Base-by-base conservation (phyloP, 2,113 vertebrate species). In the Osmerus eperlanus region DNA sequence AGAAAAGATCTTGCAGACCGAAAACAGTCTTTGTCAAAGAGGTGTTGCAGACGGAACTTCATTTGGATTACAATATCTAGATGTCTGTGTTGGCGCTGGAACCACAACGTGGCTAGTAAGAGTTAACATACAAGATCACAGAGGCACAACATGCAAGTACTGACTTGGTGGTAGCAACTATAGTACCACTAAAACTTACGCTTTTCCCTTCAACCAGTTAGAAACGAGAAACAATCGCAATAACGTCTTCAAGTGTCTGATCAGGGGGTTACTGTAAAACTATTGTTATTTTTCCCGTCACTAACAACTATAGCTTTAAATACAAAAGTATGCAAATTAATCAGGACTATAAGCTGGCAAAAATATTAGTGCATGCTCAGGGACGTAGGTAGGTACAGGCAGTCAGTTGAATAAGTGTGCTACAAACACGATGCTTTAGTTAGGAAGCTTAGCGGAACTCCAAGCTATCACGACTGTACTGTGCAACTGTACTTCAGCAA, bases 321-420 rank as follows among this genome's bases (percentile, higher is more conserved):
- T 65, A 53, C 23, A 0, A 76, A 60, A 23, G 55, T 41, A 47
- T 21, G 55, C 4, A 65, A 65, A 65, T 6, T 23, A 65, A 61
- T 56, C 5, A 47, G 8, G 29, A 2, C 0, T 54, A 63, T 29
- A 4, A 14, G 3, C 15, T 29, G 28, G 25, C 4, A 2, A 63
- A 60, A 28, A 54, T 41, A 25, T 83, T 75, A 73, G 62, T 0
- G 7, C 62, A 72, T 84, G 73, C 67, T 47, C 53, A 8, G 55
- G 16, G 73, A 28, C 14, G 16, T 52, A 16, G 23, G 12, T 18
- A 29, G 1, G 14, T 66, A 19, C 4, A 0, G 28, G 47, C 36
- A 3, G 68, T 73, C 78, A 65, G 70, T 68, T 23, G 67, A 18
- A 55, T 64, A 64, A 29, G 54, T 18, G 68, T 68, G 12, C 15